A percentile compares a stretch with the other conserved stretches of the same genome.
These are phyloP conservation scores for Hirundo rustica DNA, from an alignment of 2,797 vertebrate species.

Conservation along the genomic window DNA sequence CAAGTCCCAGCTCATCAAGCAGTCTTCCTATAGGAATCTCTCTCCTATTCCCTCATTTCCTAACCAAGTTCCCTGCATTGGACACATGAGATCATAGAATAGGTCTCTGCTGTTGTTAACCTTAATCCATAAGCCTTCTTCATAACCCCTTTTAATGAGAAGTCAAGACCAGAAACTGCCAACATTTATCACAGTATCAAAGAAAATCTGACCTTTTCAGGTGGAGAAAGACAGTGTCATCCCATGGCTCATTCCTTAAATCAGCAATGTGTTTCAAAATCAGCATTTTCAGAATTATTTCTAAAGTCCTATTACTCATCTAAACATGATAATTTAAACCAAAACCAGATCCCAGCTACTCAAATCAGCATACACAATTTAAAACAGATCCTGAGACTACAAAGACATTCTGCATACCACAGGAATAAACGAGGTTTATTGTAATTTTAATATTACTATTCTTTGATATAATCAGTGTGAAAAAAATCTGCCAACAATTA, in stretches of 20 bases:
- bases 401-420: background rate
- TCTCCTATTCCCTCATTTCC: background rate
- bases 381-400: background rate
- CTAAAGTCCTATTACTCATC: background rate
- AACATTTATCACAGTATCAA: background rate
- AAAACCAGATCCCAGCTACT: background rate
- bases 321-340: background rate
- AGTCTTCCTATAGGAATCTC: background rate
- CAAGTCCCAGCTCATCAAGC: background rate
- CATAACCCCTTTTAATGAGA: background rate
- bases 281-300: background rate
- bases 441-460: background rate
- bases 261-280: background rate
- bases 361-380: background rate
- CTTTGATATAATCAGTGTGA: background rate
- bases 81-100: background rate
- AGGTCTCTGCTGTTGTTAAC: background rate
- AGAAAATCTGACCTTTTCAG: background rate
- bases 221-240: background rate
- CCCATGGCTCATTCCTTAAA: background rate
- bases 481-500: background rate
- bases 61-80: fast-evolving
- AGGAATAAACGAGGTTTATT: background rate
- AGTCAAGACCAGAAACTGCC: background rate
- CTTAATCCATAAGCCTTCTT: background rate